These are phyloP conservation scores for Dastarcus helophoroides DNA, from an alignment of 2,888 invertebrate species.

Conservation along the genomic window DNA sequence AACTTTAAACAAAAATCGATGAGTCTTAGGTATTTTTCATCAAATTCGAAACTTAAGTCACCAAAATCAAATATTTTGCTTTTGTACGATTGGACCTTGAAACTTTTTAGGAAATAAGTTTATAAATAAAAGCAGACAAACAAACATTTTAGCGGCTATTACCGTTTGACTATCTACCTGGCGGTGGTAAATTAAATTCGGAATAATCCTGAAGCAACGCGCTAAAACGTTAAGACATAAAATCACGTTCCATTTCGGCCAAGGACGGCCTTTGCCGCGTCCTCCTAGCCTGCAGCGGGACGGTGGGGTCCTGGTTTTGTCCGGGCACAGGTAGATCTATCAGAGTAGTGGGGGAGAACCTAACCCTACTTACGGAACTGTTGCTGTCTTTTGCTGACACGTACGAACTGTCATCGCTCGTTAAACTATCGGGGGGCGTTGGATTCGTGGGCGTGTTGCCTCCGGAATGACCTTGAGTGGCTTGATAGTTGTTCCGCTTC, in stretches of 20 bases:
- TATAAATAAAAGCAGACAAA: no score
- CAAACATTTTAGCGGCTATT: no score
- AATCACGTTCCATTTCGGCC: slow-evolving; percentile 44
- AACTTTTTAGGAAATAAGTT: no score
- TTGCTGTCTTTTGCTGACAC: slow-evolving; percentile 68
- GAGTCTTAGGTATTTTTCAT: no score
- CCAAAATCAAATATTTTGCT: no score
- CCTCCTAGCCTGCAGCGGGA: slow-evolving; percentile 42
- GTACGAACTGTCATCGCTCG: slow-evolving; percentile 81
- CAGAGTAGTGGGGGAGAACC: slow-evolving; percentile 66
- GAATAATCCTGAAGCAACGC: neutral
- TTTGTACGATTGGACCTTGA: no score
- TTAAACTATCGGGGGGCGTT: slow-evolving; percentile 74
- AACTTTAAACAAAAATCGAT: no score
- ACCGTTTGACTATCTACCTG: slow-evolving; percentile 10
- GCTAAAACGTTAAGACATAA: slow-evolving; percentile 29
- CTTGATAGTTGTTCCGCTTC: slow-evolving; percentile 54
- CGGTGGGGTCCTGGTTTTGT: slow-evolving; percentile 42
- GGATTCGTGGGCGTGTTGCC: slow-evolving; percentile 68
- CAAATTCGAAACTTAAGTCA: no score
- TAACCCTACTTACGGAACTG: slow-evolving; percentile 59
- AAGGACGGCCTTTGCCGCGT: slow-evolving; percentile 40
- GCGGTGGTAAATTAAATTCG: neutral
- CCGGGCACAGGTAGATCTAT: slow-evolving; percentile 48
- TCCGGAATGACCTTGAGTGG: slow-evolving; percentile 41